Percentiles rank a stretch among this genome's conserved stretches.
phyloP scores from a whole-genome alignment of 2,797 vertebrate genomes.

The Cuniculus paca region DNA sequence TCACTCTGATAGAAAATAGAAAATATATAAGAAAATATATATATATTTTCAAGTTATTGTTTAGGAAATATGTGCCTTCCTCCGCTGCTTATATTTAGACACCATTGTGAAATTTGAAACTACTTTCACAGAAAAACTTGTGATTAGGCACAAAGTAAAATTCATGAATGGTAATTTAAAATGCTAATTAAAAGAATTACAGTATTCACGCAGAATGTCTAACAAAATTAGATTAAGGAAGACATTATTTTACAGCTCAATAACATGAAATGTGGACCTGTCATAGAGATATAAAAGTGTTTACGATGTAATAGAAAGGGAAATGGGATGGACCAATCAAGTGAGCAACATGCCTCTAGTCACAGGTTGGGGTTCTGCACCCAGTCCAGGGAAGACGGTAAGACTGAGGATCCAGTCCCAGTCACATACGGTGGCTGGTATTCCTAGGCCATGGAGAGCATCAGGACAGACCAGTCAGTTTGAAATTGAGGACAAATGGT shows the following conservation, averaged over 20 bases:
- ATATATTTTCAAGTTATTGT: not conserved
- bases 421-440: not conserved
- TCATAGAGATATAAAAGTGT: not conserved
- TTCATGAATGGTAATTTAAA: not conserved
- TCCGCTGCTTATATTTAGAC: not conserved
- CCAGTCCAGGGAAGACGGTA: not conserved
- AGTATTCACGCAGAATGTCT: not conserved
- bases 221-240: not conserved
- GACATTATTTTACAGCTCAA: not conserved
- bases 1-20: not conserved
- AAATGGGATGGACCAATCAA: not conserved
- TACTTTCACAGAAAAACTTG: not conserved
- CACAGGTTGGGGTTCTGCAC: not conserved
- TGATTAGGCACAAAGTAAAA: not conserved
- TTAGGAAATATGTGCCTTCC: not conserved
- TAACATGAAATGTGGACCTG: not conserved
- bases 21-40: not conserved
- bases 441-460: not conserved
- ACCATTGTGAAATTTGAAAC: not conserved
- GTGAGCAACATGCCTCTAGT: not conserved
- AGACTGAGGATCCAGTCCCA: not conserved
- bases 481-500: not conserved
- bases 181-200: not conserved
- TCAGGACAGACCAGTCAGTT: not conserved
- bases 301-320: not conserved